Conservation (phyloP, 2,797 vertebrate genomes). For the Oophaga sylvatica region DNA sequence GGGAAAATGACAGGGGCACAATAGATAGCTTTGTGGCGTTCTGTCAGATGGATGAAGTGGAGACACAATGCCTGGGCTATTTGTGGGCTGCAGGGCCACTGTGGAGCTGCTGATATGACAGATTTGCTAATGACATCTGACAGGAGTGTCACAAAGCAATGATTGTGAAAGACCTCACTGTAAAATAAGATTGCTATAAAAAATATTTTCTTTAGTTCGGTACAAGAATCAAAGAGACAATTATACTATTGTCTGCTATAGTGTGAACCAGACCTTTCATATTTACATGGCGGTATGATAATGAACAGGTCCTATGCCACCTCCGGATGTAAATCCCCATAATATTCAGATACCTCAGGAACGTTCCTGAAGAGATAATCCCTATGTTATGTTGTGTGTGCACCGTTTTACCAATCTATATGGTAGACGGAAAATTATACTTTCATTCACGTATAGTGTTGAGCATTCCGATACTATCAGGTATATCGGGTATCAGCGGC, state of each 20-base stretch:
- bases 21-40: constrained; percentile 78
- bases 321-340: background rate
- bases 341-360: background rate
- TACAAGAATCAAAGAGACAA: constrained; percentile 2
- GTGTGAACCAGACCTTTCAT: background rate
- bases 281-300: background rate
- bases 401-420: background rate
- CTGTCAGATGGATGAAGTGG: constrained; percentile 74
- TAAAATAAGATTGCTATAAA: constrained; percentile 36
- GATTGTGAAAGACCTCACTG: constrained; percentile 61
- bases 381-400: background rate
- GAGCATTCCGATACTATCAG: too few species aligned
- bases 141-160: constrained; percentile 68
- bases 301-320: background rate
- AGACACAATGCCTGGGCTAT: constrained; percentile 73
- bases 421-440: background rate
- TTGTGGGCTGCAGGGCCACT: constrained; percentile 69
- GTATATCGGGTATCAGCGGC: too few species aligned
- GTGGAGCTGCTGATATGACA: constrained; percentile 66
- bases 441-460: background rate
- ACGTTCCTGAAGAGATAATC: background rate
- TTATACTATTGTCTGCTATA: background rate
- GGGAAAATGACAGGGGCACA: constrained; percentile 77
- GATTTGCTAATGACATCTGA: constrained; percentile 69
- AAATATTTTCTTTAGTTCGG: constrained; percentile 35